Evolutionary conservation across 2,113 vertebrate genomes (phyloP).

Genomic region (Larimichthys polyactis): DNA sequence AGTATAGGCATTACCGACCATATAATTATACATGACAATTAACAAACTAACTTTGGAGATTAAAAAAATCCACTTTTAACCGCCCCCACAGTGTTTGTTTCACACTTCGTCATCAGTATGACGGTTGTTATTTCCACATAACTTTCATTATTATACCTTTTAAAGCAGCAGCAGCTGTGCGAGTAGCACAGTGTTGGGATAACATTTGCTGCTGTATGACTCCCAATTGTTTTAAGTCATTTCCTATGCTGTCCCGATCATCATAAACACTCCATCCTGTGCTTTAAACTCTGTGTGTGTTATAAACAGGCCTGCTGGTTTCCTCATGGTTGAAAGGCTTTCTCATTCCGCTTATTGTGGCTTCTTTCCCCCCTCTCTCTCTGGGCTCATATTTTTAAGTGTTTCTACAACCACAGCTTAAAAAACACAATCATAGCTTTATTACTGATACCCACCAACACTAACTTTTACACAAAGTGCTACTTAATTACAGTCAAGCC

Average conservation of each 20-base stretch:
- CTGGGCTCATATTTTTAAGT: slow-evolving; percentile 37
- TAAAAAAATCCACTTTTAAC: neutral
- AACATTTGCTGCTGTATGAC: slow-evolving; percentile 34
- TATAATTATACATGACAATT: neutral
- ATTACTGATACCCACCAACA: slow-evolving; percentile 42
- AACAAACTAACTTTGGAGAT: neutral
- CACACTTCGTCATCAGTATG: neutral
- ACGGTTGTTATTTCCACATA: neutral
- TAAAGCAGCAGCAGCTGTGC: slow-evolving; percentile 17
- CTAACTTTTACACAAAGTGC: neutral
- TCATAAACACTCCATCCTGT: slow-evolving; percentile 58
- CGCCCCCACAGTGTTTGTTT: too few species aligned
- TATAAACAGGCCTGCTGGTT: slow-evolving; percentile 59
- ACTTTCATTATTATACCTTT: neutral
- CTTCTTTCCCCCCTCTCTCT: slow-evolving; percentile 22
- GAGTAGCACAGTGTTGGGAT: slow-evolving; percentile 1
- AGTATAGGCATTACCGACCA: neutral
- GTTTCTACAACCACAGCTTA: slow-evolving; percentile 35
- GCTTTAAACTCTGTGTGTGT: slow-evolving; percentile 59
- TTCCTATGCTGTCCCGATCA: slow-evolving; percentile 55
- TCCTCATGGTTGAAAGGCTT: slow-evolving; percentile 60
- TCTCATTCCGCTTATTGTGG: slow-evolving; percentile 66
- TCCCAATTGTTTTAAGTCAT: slow-evolving; percentile 51
- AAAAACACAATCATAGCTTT: slow-evolving; percentile 39
- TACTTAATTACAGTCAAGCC: slow-evolving; percentile 36